phyloP scores from a whole-genome alignment of 1,140 invertebrate species.

The Hydropsyche tenuis region DNA sequence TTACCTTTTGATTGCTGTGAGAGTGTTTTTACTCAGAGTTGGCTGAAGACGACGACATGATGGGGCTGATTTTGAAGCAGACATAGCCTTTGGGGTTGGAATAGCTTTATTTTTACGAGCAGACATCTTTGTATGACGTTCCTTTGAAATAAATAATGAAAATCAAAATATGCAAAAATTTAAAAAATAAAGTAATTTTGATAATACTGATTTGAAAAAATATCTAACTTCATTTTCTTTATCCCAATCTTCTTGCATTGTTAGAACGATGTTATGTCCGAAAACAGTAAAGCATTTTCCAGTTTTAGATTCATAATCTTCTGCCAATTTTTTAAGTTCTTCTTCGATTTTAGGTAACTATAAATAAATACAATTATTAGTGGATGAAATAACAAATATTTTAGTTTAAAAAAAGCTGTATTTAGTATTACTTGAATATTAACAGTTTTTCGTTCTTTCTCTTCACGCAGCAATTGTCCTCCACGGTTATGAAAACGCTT shows the following conservation, averaged over 20 bases:
- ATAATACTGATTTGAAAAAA: slow-evolving; percentile 19
- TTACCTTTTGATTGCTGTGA: slow-evolving; percentile 48
- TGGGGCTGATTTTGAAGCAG: slow-evolving; percentile 40
- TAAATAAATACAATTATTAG: slow-evolving; percentile 38
- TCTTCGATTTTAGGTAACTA: slow-evolving; percentile 72
- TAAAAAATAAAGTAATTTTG: neutral
- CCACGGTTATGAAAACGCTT: slow-evolving; percentile 84
- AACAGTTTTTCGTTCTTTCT: slow-evolving; percentile 78
- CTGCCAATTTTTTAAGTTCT: slow-evolving; percentile 63
- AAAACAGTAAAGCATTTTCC: slow-evolving; percentile 65
- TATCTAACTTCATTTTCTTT: slow-evolving; percentile 58
- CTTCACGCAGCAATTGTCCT: slow-evolving; percentile 81
- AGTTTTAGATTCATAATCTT: slow-evolving; percentile 63
- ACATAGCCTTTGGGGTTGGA: slow-evolving; percentile 21
- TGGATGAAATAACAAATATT: too few species aligned
- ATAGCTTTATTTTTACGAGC: slow-evolving; percentile 35
- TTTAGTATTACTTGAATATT: slow-evolving; percentile 60
- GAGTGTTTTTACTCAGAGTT: slow-evolving; percentile 31
- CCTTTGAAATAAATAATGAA: slow-evolving; percentile 33
- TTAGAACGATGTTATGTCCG: slow-evolving; percentile 65
- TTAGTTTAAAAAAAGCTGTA: slow-evolving; percentile 29
- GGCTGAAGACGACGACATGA: slow-evolving; percentile 17
- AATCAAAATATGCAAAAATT: neutral
- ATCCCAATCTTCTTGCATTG: slow-evolving; percentile 65
- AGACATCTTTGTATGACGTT: slow-evolving; percentile 43